A percentile compares a stretch with the other conserved stretches of the same genome.
These are phyloP conservation scores for Myotis myotis DNA, from an alignment of 2,797 vertebrate species.

Conservation along the genomic window DNA sequence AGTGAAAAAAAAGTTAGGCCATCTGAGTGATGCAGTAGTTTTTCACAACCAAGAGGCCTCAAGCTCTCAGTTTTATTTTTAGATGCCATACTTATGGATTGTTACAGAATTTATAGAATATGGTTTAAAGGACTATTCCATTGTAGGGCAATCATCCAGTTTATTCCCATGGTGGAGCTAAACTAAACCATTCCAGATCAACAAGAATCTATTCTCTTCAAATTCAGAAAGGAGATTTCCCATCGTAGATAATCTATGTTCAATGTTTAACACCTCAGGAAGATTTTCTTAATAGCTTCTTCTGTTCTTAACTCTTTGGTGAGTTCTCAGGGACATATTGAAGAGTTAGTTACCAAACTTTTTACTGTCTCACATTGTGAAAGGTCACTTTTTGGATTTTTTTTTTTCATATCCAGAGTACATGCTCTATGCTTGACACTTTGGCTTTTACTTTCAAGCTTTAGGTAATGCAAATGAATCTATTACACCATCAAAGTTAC, in stretches of 20 bases:
- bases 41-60: slow-evolving; percentile 27
- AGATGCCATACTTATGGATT: slow-evolving; percentile 45
- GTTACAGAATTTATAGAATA: slow-evolving; percentile 57
- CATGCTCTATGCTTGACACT: not conserved
- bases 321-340: not conserved
- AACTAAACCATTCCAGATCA: slow-evolving; percentile 32
- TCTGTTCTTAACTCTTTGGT: slow-evolving; percentile 35
- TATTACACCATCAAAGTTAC: slow-evolving; percentile 9
- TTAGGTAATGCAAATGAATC: slow-evolving; percentile 14
- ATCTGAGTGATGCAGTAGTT: slow-evolving; percentile 38
- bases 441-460: slow-evolving; percentile 1
- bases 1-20: not conserved
- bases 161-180: slow-evolving; percentile 40
- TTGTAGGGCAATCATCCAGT: slow-evolving; percentile 50
- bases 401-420: not conserved
- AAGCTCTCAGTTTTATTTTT: slow-evolving; percentile 66
- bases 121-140: slow-evolving; percentile 46
- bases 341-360: slow-evolving; percentile 33
- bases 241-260: slow-evolving; percentile 23
- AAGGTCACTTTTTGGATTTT: not conserved
- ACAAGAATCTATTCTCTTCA: slow-evolving; percentile 27
- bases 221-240: not conserved
- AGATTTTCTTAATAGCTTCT: slow-evolving; percentile 37
- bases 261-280: slow-evolving; percentile 21
- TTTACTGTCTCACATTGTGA: slow-evolving; percentile 26